Evolutionary conservation across 2,113 vertebrate genomes (phyloP).

Genomic region (Odocoileus virginianus): DNA sequence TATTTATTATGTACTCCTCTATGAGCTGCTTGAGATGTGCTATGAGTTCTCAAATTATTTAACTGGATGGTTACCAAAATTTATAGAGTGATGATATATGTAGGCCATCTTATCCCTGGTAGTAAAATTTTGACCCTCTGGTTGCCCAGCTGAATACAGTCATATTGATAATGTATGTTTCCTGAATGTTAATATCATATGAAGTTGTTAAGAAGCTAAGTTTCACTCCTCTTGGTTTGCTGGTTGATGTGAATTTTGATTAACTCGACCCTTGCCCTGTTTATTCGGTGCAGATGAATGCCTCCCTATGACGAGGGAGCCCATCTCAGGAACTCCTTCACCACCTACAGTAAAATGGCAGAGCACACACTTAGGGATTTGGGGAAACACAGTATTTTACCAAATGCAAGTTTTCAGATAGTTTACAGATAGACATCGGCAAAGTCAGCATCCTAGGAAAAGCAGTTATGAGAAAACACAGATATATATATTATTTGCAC

Average conservation of each 20-base stretch:
- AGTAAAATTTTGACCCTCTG: neutral
- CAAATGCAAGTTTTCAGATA: neutral
- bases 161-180: neutral
- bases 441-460: neutral
- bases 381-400: neutral
- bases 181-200: neutral
- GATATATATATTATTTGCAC: neutral
- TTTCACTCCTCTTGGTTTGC: neutral
- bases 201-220: neutral
- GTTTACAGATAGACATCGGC: neutral
- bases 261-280: neutral
- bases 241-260: neutral
- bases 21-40: neutral
- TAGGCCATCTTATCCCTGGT: neutral
- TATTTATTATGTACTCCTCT: neutral
- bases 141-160: neutral
- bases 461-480: neutral
- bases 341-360: neutral
- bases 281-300: neutral
- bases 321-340: neutral
- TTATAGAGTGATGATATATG: neutral
- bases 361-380: neutral
- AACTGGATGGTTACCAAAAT: neutral
- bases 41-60: neutral
- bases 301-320: neutral